Percentiles rank a stretch among this genome's conserved stretches.
phyloP scores from a whole-genome alignment of 1,140 invertebrate genomes.

The Macrostomum lignano region DNA sequence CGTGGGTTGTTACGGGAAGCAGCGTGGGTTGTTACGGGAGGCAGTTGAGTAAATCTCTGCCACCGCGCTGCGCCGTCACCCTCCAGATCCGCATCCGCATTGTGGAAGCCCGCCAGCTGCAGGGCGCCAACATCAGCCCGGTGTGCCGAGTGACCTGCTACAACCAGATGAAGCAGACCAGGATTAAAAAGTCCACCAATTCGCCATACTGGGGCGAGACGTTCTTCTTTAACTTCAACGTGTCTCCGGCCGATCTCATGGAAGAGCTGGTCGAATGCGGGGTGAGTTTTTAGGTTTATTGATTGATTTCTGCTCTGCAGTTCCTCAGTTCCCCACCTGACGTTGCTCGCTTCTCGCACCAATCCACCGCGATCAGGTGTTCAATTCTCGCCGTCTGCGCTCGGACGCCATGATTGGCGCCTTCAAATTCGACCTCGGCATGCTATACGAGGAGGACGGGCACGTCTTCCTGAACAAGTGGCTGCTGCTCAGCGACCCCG shows the following conservation, averaged over 20 bases:
- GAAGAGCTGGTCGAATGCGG: constrained; percentile 27
- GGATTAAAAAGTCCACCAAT: constrained; percentile 27
- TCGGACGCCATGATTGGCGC: constrained; percentile 21
- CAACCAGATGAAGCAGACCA: constrained; percentile 24
- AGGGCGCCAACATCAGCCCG: constrained; percentile 28
- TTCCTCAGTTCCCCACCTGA: no score
- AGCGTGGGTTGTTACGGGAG: no score
- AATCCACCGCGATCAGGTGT: no score
- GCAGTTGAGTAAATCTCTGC: no score
- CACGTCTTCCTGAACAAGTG: constrained; percentile 30
- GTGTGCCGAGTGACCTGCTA: constrained; percentile 20
- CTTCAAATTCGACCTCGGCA: constrained; percentile 24
- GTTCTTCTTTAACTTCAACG: constrained; percentile 30
- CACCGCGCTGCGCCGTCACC: no score
- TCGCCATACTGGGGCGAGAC: constrained; percentile 29
- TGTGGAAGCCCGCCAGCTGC: constrained; percentile 27
- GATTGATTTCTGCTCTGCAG: no score
- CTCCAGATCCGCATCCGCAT: constrained; percentile 27
- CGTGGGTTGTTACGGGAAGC: no score
- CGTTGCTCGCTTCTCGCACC: no score
- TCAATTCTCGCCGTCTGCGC: constrained; percentile 23
- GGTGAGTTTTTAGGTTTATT: no score
- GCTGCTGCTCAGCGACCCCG: constrained; percentile 27
- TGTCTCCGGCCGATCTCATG: constrained; percentile 24
- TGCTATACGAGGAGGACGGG: constrained; percentile 23